Conservation (phyloP, 2,113 vertebrate species). For the Ictidomys tridecemlineatus region DNA sequence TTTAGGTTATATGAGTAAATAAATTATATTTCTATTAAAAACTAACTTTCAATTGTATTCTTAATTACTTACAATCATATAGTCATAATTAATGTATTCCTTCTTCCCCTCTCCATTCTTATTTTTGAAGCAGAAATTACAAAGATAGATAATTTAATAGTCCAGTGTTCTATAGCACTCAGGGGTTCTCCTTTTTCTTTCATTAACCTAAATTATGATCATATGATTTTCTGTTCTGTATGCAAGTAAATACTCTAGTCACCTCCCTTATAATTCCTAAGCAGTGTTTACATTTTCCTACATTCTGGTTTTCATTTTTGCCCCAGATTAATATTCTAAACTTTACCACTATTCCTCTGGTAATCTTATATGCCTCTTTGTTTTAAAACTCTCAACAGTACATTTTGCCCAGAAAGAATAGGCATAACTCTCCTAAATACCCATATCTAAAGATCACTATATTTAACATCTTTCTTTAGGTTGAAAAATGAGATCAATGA, state of each 20-base stretch:
- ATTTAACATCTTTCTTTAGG: neutral
- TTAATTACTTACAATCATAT: neutral
- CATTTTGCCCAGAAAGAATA: conserved; percentile 25
- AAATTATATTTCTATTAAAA: neutral
- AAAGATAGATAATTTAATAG: neutral
- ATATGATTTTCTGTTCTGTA: neutral
- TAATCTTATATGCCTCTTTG: neutral
- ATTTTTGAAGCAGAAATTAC: conserved; percentile 25
- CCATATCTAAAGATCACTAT: neutral
- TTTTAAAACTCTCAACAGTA: conserved; percentile 5
- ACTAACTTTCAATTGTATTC: neutral
- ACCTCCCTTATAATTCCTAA: neutral
- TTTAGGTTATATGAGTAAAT: neutral
- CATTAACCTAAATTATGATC: neutral
- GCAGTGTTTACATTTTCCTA: neutral
- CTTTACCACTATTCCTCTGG: neutral
- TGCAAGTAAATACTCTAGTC: neutral
- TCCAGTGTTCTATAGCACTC: neutral
- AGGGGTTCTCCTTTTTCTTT: neutral
- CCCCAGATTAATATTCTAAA: neutral
- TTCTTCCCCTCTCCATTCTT: neutral
- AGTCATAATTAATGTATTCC: neutral
- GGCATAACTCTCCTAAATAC: neutral
- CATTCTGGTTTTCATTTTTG: conserved; percentile 10
- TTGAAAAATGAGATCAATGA: neutral